These are phyloP conservation scores for Lasioglossum oenotherae DNA, from an alignment of 2,888 invertebrate species.

Conservation along the genomic window DNA sequence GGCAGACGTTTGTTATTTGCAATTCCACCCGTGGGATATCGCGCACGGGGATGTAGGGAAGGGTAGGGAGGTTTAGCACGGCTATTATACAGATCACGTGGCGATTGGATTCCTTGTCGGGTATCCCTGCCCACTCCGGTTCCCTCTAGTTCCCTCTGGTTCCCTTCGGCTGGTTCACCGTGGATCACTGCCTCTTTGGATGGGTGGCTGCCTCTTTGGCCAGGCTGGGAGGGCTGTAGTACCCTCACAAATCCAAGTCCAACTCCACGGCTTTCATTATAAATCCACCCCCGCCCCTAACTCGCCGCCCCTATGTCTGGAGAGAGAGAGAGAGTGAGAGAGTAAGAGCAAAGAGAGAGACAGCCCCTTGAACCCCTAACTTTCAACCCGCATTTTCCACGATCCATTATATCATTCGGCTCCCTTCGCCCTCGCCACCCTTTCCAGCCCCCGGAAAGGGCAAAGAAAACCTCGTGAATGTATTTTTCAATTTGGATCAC, in stretches of 20 bases:
- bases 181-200: slow-evolving; percentile 62
- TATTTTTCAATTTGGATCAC: slow-evolving; percentile 83
- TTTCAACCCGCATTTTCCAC: slow-evolving; percentile 81
- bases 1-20: slow-evolving; percentile 80
- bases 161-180: slow-evolving; percentile 48
- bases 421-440: slow-evolving; percentile 66
- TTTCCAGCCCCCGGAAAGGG: slow-evolving; percentile 58
- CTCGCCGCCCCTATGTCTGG: slow-evolving; percentile 42
- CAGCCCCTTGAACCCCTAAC: slow-evolving; percentile 78
- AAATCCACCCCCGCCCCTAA: slow-evolving; percentile 79
- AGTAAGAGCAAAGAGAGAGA: slow-evolving; percentile 9
- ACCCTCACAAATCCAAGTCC: slow-evolving; percentile 83
- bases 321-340: not conserved
- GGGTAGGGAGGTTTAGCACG: slow-evolving; percentile 78
- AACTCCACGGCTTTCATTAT: slow-evolving; percentile 84
- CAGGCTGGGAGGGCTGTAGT: slow-evolving; percentile 74
- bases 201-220: slow-evolving; percentile 62
- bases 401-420: slow-evolving; percentile 82
- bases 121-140: slow-evolving; percentile 41
- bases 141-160: not conserved
- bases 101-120: slow-evolving; percentile 82
- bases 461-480: slow-evolving; percentile 82
- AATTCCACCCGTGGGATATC: slow-evolving; percentile 79
- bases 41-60: slow-evolving; percentile 43
- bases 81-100: slow-evolving; percentile 83